Conservation (phyloP, 2,113 vertebrate species). For the Dromaius novaehollandiae region DNA sequence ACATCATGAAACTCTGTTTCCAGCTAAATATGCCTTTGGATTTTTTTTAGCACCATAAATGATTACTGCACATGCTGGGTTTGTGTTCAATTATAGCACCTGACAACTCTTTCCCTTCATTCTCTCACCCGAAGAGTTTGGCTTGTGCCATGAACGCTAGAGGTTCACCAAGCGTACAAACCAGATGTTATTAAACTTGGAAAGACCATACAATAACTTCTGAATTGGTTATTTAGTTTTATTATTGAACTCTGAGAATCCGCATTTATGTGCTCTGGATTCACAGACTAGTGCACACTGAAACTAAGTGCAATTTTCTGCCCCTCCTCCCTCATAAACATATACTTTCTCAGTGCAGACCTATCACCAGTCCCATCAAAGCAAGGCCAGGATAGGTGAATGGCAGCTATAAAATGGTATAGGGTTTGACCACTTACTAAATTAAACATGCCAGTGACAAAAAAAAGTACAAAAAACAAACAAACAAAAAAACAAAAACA, state of each 20-base stretch:
- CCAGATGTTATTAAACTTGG: neutral
- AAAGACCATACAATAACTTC: neutral
- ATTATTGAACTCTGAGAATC: accelerated
- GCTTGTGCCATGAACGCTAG: accelerated
- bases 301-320: neutral
- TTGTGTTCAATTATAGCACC: neutral
- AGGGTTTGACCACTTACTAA: neutral
- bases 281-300: accelerated
- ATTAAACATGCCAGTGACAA: neutral
- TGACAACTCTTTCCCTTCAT: neutral
- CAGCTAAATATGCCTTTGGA: neutral
- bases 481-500: neutral
- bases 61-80: accelerated
- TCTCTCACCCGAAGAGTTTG: neutral
- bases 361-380: neutral
- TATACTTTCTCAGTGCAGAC: neutral
- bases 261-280: neutral
- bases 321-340: neutral
- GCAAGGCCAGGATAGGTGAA: neutral
- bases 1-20: neutral
- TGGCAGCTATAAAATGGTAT: neutral
- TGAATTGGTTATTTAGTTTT: neutral
- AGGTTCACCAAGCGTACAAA: neutral
- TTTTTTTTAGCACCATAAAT: neutral
- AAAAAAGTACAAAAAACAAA: neutral